A percentile compares a stretch with the other conserved stretches of the same genome.
These are phyloP conservation scores for Toxotes chatareus DNA, from an alignment of 2,113 vertebrate species.

Conservation along the genomic window DNA sequence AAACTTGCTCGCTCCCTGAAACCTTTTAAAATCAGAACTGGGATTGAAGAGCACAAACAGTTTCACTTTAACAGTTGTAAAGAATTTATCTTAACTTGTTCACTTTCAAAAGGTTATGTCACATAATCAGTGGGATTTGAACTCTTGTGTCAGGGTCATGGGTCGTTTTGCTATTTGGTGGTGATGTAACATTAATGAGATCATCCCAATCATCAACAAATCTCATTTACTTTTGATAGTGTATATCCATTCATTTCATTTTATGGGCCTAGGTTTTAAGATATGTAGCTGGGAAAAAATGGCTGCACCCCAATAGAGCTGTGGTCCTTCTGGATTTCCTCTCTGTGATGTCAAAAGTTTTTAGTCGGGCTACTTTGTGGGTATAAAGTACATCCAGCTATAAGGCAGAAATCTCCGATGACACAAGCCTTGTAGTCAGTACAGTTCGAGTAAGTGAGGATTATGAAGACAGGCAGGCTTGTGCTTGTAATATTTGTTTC, in stretches of 20 bases:
- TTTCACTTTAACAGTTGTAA: background rate
- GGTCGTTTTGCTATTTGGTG: background rate
- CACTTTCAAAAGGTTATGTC: background rate
- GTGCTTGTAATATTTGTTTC: background rate
- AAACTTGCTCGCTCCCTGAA: background rate
- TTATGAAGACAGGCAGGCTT: background rate
- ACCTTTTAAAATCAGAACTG: constrained; percentile 1
- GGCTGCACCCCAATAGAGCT: background rate
- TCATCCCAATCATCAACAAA: no score
- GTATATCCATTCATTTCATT: background rate
- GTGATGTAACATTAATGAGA: no score
- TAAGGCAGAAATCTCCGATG: background rate
- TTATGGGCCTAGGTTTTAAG: background rate
- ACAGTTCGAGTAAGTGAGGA: background rate
- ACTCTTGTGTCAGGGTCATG: background rate
- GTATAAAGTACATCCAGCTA: background rate
- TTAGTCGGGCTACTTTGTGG: background rate
- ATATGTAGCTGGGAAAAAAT: background rate
- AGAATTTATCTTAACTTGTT: background rate
- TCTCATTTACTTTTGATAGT: no score
- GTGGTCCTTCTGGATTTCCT: background rate
- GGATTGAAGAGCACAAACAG: background rate
- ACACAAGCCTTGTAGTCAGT: background rate
- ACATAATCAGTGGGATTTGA: background rate
- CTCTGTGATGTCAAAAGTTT: background rate